A percentile compares a stretch with the other conserved stretches of the same genome.
These are phyloP conservation scores for Oithona nana DNA, from an alignment of 2,888 invertebrate species.

Conservation along the genomic window DNA sequence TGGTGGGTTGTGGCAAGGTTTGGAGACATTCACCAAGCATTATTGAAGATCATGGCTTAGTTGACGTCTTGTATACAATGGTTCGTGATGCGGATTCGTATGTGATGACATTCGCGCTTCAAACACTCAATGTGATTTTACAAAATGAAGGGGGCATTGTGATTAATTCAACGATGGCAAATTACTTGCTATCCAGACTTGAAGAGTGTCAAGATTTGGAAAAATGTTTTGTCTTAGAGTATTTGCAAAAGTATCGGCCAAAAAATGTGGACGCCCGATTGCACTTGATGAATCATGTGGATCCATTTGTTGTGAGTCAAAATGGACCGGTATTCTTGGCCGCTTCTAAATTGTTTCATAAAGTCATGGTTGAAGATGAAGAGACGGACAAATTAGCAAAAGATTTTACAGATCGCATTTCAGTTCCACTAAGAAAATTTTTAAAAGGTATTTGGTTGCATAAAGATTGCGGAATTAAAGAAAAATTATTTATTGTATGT, in stretches of 20 bases:
- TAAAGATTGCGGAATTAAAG: too few relatives aligned
- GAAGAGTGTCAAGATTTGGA: constrained; percentile 4
- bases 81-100: constrained; percentile 2
- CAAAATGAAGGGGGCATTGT: constrained; percentile 8
- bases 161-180: neutral
- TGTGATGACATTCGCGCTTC: constrained; percentile 9
- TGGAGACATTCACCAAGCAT: neutral
- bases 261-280: neutral
- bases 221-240: constrained; percentile 1
- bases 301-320: neutral
- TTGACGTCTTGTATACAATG: constrained; percentile 4
- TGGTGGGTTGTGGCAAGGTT: constrained; percentile 8
- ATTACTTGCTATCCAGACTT: neutral
- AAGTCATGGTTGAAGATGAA: neutral
- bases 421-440: neutral
- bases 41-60: neutral
- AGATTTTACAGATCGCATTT: neutral
- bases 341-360: neutral
- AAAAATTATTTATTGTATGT: too few relatives aligned
- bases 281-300: neutral
- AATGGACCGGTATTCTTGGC: constrained; percentile 9
- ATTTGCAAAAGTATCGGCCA: neutral
- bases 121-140: constrained; percentile 7
- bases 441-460: too few relatives aligned
- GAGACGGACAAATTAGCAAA: neutral